Conservation (phyloP, 2,797 vertebrate species). For the Gallinago nigripennis region DNA sequence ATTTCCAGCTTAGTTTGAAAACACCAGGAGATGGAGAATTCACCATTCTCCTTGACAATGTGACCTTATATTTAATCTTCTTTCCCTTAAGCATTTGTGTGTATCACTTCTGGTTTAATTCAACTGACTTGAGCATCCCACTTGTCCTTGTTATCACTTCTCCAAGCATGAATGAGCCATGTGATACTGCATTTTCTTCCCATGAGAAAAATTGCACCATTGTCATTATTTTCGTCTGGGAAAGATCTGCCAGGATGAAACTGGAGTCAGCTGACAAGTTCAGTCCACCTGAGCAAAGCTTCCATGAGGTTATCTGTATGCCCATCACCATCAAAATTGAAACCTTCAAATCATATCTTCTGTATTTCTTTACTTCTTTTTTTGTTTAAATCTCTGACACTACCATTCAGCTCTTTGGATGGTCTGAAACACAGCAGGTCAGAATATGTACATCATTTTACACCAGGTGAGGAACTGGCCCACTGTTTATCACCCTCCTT, state of each 20-base stretch:
- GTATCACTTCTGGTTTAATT: background rate
- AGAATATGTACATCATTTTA: background rate
- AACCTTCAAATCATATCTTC: background rate
- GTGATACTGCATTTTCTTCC: background rate
- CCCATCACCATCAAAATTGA: background rate
- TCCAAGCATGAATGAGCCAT: background rate
- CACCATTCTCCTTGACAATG: background rate
- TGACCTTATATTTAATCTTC: background rate
- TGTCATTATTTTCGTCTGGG: background rate
- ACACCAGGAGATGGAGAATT: fast-evolving
- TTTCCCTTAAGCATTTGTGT: background rate
- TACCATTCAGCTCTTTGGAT: background rate
- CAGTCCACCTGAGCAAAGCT: background rate
- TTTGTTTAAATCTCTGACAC: background rate
- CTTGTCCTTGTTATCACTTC: background rate
- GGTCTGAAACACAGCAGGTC: background rate
- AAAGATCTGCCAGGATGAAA: background rate
- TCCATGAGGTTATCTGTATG: background rate
- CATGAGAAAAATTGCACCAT: fast-evolving
- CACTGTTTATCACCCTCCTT: background rate
- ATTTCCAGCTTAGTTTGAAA: background rate
- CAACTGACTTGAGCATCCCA: background rate
- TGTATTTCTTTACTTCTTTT: background rate
- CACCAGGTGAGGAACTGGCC: background rate
- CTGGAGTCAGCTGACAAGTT: background rate